A percentile compares a stretch with the other conserved stretches of the same genome.
These are phyloP conservation scores for Laothoe populi DNA, from an alignment of 2,888 invertebrate species.

Conservation along the genomic window DNA sequence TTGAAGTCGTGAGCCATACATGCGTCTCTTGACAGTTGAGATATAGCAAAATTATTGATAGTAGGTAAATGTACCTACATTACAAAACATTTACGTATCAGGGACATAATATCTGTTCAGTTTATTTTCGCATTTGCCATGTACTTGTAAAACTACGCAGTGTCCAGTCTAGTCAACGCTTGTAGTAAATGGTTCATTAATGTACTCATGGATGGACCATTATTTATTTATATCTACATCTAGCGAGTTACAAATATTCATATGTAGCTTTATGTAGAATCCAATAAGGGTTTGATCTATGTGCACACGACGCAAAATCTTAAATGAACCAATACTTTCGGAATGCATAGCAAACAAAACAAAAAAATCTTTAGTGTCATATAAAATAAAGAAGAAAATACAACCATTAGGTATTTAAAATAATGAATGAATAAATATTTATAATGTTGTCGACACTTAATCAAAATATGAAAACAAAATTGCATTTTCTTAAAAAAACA, in stretches of 20 bases:
- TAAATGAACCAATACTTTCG: slow-evolving; percentile 34
- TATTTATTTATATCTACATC: slow-evolving; percentile 75
- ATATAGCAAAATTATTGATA: slow-evolving; percentile 30
- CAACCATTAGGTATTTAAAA: no score
- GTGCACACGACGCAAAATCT: slow-evolving; percentile 39
- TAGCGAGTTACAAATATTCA: slow-evolving; percentile 68
- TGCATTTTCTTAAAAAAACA: slow-evolving; percentile 4
- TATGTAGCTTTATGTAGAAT: slow-evolving; percentile 60
- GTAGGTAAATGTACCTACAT: slow-evolving; percentile 16
- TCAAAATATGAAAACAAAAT: not conserved
- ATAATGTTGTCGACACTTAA: slow-evolving; percentile 3
- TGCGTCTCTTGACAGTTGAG: slow-evolving; percentile 33
- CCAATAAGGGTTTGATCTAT: slow-evolving; percentile 62
- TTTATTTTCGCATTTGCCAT: slow-evolving; percentile 25
- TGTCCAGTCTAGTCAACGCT: slow-evolving; percentile 34
- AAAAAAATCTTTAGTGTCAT: no score
- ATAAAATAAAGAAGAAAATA: no score
- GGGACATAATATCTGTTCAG: slow-evolving; percentile 8
- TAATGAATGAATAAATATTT: slow-evolving; percentile 3
- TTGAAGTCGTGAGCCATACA: slow-evolving; percentile 35
- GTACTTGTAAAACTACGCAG: slow-evolving; percentile 40
- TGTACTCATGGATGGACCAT: slow-evolving; percentile 61
- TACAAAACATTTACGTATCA: slow-evolving; percentile 5
- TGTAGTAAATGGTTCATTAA: slow-evolving; percentile 54
- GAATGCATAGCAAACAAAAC: not conserved